Evolutionary conservation across 2,888 invertebrate species (phyloP).

Genomic region (Stenolophus ochropezus): DNA sequence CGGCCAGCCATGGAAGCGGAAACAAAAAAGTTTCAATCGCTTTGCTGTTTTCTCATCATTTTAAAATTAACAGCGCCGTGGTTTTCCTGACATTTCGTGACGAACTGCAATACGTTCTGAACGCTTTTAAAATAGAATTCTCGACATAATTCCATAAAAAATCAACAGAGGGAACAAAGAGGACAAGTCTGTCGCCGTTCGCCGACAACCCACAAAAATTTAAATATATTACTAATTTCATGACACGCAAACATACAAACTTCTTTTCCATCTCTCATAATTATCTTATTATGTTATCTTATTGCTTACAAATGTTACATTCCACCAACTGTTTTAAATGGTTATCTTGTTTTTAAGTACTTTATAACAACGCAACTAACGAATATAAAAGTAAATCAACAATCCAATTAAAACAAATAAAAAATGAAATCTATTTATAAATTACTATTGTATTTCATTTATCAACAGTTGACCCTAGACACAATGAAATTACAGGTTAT

Average conservation of each 20-base stretch:
- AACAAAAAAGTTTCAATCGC: constrained; percentile 31
- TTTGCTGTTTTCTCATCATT: constrained; percentile 42
- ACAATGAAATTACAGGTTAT: no score
- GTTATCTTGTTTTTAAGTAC: no score
- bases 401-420: no score
- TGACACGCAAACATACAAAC: constrained; percentile 5
- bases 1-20: constrained; percentile 1
- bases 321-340: no score
- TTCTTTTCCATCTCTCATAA: not conserved
- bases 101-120: constrained; percentile 40
- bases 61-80: constrained; percentile 36
- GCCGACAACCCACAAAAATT: constrained; percentile 4
- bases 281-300: not conserved
- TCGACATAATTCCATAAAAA: constrained; percentile 41
- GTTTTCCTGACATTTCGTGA: constrained; percentile 42
- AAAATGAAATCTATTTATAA: no score
- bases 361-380: no score
- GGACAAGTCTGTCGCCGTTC: not conserved
- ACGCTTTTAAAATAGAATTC: constrained; percentile 45
- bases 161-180: constrained; percentile 12
- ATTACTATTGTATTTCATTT: no score
- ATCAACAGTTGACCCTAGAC: no score
- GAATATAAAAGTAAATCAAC: no score
- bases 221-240: constrained; percentile 10
- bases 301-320: not conserved